Base-by-base conservation (phyloP, 2,797 vertebrate genomes). In the Lacerta bilineata region DNA sequence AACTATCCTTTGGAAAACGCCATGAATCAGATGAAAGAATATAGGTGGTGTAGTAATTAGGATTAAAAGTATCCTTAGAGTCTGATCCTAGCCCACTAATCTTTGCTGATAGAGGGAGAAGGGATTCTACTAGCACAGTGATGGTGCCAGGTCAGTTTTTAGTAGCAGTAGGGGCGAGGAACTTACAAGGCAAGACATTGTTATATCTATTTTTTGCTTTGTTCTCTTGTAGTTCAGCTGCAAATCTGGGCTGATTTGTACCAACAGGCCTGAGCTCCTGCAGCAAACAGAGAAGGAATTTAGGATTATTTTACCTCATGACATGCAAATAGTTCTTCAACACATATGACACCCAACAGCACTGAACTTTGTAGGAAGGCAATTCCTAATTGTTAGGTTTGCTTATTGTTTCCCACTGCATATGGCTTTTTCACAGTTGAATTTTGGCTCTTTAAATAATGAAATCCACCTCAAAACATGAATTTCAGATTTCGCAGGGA, bases 201-300 rank as follows among this genome's bases (percentile, higher is more conserved):
- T 98, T 98, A 95, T 99, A 99, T 94, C 99, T 98, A 91, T 99
- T 99, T 97, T 99, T 99, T 5, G 96, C 95, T 94, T 98, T 98
- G 92, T 99, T 99, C 64, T 99, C 98, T 46, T 95, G 8, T 83
- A 94, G 92, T 88, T 97, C 95, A 23, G 98, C 98, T 39, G 94
- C 95, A 59, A 94, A 95, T 95, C 98, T 99, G 0, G 97, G 91
- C 92, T 98, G 98, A 92, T 85, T 96, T 39, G 96, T 97, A 84
- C 99, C 99, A 90, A 98, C 97, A 78, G 93, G 83, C 91, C 97
- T 98, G 83, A 99, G 96, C 79, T 98, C 98, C 99, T 99, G 92
- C 33, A 95, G n/a, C 18, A 86, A 91, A 93, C 88, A 27, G 4
- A 87, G 39, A 27, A 84, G 17, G 33, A n/a, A 74, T 87, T 68